Evolutionary conservation across 2,888 invertebrate genomes (phyloP), one percentile per base, ranked within the genome.

Genomic region (Meteorus cinctellus): DNA sequence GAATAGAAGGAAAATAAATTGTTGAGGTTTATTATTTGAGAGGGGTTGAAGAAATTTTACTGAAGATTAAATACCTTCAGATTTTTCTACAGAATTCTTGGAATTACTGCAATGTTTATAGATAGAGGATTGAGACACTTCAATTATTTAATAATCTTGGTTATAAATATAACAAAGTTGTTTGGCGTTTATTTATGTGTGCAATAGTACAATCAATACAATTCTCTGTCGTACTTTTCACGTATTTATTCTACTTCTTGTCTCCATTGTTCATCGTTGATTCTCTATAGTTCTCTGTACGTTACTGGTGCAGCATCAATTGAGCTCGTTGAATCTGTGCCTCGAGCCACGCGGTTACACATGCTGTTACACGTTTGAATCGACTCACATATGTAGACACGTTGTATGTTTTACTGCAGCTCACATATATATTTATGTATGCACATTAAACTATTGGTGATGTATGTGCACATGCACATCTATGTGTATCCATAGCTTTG

Each of bases 321-420:
- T 89, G 88, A 89, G 88, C 89, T 88, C 86, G 88, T 89, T 88
- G 88, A 89, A 89, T 89, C 88, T 84, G 86, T 88, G 86, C 88
- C 85, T 83, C 86, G 86, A 87, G 86, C 86, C 87, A 87, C 86
- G 86, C 87, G 85, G 86, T 87, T 86, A 86, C 84, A 85, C 84
- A 84, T 82, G 82, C 79, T 81, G 81, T 81, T 34, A 19, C 62
- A 55, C 31, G 16, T 34, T 27, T 45, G 62, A 4, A 19, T 45
- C 3, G 31, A 69, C 41, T 2, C 5, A 48, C n/a, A 27, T 48
- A 10, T 48, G 29, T 31, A 16, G 5, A 29, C 14, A 63, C 24
- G 31, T 48, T 27, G 34, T 36, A 48, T 29, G 55, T 31, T 6
- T 31, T 63, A 65, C 14, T 1, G 19, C 4, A 60, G 8, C 59